Percentiles rank a stretch among this genome's conserved stretches.
Conservation (phyloP, 2,888 invertebrate species). For the Emmelina monodactyla region DNA sequence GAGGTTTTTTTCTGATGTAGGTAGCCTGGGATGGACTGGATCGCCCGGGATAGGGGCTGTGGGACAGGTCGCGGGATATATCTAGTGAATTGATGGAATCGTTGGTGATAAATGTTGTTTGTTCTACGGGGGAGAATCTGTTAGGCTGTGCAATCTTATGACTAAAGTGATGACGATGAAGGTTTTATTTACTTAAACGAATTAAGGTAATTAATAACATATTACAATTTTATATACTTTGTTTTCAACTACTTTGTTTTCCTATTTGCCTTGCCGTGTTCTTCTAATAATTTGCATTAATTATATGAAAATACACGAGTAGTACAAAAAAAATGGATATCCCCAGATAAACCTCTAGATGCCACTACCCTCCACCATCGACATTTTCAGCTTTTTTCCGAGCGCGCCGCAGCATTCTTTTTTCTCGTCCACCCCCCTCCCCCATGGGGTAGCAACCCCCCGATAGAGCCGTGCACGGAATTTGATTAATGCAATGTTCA, state of each 20-base stretch:
- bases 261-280: too few species aligned
- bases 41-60: background rate
- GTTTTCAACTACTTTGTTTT: too few species aligned
- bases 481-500: constrained; percentile 67
- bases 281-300: too few species aligned
- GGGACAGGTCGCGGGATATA: constrained; percentile 3
- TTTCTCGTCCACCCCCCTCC: constrained; percentile 30
- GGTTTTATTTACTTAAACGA: too few species aligned
- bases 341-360: constrained; percentile 19
- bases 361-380: constrained; percentile 22
- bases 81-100: too few species aligned
- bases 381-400: constrained; percentile 57
- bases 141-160: too few species aligned
- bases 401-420: constrained; percentile 55
- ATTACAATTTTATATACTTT: too few species aligned
- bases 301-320: too few species aligned
- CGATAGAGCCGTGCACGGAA: constrained; percentile 61
- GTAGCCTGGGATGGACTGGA: constrained; percentile 41
- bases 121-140: too few species aligned
- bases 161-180: too few species aligned
- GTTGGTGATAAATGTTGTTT: too few species aligned
- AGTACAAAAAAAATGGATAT: background rate
- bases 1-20: constrained; percentile 41
- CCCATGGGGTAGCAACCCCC: constrained; percentile 21
- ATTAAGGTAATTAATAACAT: too few species aligned